These are phyloP conservation scores for Acrocephalus kingi DNA, from an alignment of 2,113 vertebrate species.

Conservation along the genomic window DNA sequence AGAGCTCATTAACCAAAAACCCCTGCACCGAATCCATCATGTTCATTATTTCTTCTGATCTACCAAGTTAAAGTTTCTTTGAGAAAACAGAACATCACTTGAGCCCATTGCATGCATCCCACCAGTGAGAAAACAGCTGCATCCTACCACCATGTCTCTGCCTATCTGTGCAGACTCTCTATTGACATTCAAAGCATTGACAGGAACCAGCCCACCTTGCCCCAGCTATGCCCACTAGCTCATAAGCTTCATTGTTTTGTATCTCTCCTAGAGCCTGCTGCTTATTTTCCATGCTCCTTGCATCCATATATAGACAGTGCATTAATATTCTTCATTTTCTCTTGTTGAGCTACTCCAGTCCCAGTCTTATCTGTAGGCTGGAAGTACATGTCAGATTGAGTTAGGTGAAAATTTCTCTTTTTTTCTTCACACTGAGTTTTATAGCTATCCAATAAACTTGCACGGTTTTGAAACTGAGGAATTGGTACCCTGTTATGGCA, in stretches of 20 bases:
- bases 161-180: not conserved
- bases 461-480: not conserved
- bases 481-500: not conserved
- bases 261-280: not conserved
- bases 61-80: not conserved
- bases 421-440: not conserved
- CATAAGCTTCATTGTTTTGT: not conserved
- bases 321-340: slow-evolving; percentile 27
- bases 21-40: not conserved
- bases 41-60: not conserved
- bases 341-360: not conserved
- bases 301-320: not conserved
- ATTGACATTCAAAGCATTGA: not conserved
- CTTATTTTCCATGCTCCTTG: slow-evolving; percentile 35
- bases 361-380: not conserved
- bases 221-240: not conserved
- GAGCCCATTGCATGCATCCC: not conserved
- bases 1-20: not conserved
- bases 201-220: not conserved
- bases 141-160: not conserved
- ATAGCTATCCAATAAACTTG: not conserved
- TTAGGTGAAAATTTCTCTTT: not conserved
- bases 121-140: not conserved
- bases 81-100: not conserved
- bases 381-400: not conserved